Base-by-base conservation (phyloP, 1,140 invertebrate genomes). In the Streblospio benedicti region DNA sequence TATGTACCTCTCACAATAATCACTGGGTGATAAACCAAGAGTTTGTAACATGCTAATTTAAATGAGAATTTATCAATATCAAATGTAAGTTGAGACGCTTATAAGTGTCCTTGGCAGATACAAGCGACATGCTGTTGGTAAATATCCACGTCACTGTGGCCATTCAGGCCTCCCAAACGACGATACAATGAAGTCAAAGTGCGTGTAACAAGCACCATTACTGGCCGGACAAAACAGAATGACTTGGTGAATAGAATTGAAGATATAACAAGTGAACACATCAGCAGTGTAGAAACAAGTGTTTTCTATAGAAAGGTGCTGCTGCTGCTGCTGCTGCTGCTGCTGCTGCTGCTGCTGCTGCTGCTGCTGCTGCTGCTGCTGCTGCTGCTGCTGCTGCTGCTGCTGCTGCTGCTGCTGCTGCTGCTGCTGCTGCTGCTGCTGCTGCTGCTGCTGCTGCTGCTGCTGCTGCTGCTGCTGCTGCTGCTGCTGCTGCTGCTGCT, bases 291-390 rank as follows among this genome's bases (percentile, higher is more conserved):
- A n/a, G n/a, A 28, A 50, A 30, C 43, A 23, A 30, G 28, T 55
- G 23, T 56, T 83, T 84, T 84, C 84, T 67, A 83, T 43, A 41
- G 45, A 18, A 41, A 41, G 45, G 20, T 55, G 33, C 12, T 60
- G 38, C 59, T 55, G 44, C 51, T 60, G 31, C 51, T 45, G 25
- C 51, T 55, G 33, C 35, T 60, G 6, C 38, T 55, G 43, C 32
- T 60, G 6, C 33, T 60, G 45, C 33, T 56, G 25, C 59, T 55
- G 55, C 50, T 60, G 43, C 35, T 54, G 23, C 32, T 55, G 45
- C 51, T 60, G 31, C 31, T 55, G 32, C 18, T 60, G 3, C 51
- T 60, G 55, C 51, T 60, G 2, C 33, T 60, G 43, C 12, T 30
- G 25, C 59, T 43, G 28, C 51, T 60, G 4, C 35, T 27, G 25